Percentiles rank a stretch among this genome's conserved stretches.
These are phyloP conservation scores for Bambusicola thoracicus DNA, from an alignment of 2,113 vertebrate genomes.

Conservation along the genomic window DNA sequence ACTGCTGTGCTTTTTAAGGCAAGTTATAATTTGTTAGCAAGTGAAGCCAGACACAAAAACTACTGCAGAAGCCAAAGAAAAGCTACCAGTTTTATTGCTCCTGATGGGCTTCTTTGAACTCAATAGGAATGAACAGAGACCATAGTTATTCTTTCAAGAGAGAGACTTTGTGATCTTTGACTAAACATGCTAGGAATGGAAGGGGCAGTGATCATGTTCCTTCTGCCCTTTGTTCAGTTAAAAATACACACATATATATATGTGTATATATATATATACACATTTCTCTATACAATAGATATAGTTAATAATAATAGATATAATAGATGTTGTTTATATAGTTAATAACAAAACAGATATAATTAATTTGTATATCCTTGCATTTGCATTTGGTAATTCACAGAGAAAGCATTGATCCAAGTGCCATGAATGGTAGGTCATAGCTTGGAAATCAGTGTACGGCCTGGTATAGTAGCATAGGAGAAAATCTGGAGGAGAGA, in stretches of 20 bases:
- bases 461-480: neutral
- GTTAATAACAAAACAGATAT: neutral
- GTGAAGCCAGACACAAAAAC: neutral
- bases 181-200: neutral
- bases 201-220: neutral
- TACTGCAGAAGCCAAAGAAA: neutral
- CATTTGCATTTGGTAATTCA: neutral
- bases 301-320: neutral
- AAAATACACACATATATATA: neutral
- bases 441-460: neutral
- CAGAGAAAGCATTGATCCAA: neutral
- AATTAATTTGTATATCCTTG: neutral
- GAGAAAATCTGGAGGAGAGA: neutral
- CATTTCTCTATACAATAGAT: neutral
- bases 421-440: neutral
- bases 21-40: neutral
- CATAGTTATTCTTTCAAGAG: neutral
- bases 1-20: neutral
- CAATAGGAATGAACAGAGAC: neutral
- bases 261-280: neutral
- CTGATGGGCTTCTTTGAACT: neutral
- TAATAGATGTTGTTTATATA: neutral
- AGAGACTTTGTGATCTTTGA: neutral
- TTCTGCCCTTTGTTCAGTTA: neutral
- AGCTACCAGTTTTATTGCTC: neutral